Conservation (phyloP, 2,113 vertebrate species). For the Rhinolophus sinicus region DNA sequence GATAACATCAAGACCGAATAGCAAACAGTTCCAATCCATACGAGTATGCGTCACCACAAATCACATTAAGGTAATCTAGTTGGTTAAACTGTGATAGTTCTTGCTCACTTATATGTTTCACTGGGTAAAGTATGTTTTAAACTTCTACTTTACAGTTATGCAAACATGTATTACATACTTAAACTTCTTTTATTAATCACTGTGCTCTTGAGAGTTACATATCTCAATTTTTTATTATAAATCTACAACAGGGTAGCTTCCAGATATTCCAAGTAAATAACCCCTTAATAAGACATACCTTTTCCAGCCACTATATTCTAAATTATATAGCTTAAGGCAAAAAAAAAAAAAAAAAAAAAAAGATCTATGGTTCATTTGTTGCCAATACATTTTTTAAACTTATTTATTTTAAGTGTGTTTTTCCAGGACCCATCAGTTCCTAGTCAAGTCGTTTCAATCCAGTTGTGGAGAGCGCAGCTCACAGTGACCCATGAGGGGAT, state of each 20-base stretch:
- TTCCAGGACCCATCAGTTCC: no score
- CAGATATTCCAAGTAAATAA: constrained; percentile 35
- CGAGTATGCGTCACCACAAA: background rate
- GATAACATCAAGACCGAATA: background rate
- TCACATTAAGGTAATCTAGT: background rate
- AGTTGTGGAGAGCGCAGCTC: no score
- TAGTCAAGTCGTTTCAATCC: no score
- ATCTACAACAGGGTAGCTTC: background rate
- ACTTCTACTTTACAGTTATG: constrained; percentile 36
- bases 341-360: background rate
- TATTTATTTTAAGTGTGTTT: background rate
- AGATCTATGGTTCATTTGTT: background rate
- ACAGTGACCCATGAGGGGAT: no score
- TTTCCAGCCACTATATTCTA: constrained; percentile 1
- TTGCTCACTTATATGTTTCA: constrained; percentile 13
- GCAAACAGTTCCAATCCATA: background rate
- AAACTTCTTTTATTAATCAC: constrained; percentile 3
- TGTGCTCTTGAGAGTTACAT: background rate
- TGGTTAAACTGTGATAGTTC: background rate
- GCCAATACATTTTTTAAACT: background rate
- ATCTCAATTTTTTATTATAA: background rate
- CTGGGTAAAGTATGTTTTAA: background rate
- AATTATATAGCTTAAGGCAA: constrained; percentile 20
- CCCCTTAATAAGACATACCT: background rate
- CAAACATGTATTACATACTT: constrained; percentile 28